A percentile compares a stretch with the other conserved stretches of the same genome.
phyloP scores from a whole-genome alignment of 2,888 invertebrate species.

The Stenolophus ochropezus region DNA sequence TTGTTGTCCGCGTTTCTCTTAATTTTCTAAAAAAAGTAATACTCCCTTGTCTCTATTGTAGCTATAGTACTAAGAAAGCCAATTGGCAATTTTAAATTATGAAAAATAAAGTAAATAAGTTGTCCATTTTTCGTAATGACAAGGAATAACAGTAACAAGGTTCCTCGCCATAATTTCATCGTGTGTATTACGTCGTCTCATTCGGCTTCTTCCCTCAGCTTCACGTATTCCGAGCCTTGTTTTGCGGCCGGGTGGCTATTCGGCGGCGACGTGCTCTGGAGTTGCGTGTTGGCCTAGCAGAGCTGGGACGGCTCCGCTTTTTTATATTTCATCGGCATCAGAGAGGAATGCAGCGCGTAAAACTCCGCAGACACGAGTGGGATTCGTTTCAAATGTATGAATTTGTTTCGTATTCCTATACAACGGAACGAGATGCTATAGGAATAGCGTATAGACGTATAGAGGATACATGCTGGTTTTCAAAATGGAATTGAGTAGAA shows the following conservation, averaged over 20 bases:
- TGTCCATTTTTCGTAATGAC: background rate
- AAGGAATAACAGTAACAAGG: background rate
- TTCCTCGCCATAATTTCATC: conserved; percentile 3
- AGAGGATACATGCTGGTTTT: background rate
- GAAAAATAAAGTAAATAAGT: too few relatives aligned
- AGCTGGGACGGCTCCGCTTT: background rate
- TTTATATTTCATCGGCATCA: conserved; percentile 41
- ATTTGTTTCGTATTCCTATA: conserved; percentile 13
- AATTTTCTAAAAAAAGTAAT: too few relatives aligned
- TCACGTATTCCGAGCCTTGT: conserved; percentile 29
- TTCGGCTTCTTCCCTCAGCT: background rate
- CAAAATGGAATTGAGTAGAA: background rate
- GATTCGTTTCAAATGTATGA: conserved; percentile 28
- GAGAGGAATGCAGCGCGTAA: conserved; percentile 22
- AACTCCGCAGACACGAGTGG: background rate
- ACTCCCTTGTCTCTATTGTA: too few relatives aligned
- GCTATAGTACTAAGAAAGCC: too few relatives aligned
- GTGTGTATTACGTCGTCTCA: background rate
- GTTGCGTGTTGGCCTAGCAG: conserved; percentile 9
- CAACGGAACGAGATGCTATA: background rate
- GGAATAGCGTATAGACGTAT: background rate
- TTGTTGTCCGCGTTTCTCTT: too few relatives aligned
- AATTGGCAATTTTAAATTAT: too few relatives aligned
- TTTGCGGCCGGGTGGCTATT: conserved; percentile 42
- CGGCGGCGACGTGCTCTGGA: conserved; percentile 35